Conservation (phyloP, 2,797 vertebrate species). For the Micrastur ruficollis region DNA sequence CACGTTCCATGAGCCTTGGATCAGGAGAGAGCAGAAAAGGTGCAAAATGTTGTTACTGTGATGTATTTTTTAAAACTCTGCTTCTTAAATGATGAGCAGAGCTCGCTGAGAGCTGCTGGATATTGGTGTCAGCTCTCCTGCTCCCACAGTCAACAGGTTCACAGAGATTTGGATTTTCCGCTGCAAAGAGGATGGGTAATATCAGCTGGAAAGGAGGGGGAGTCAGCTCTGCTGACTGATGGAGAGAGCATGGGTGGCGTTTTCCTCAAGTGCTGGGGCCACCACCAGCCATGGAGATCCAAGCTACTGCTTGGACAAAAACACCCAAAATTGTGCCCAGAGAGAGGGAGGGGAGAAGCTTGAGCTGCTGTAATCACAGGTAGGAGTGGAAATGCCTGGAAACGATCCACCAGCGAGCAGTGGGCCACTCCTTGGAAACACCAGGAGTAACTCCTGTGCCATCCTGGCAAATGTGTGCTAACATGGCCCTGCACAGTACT, state of each 20-base stretch:
- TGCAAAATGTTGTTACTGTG: neutral
- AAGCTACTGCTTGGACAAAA: neutral
- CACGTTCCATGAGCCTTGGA: neutral
- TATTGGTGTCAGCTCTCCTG: neutral
- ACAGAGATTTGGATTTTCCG: neutral
- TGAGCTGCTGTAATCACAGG: conserved; percentile 1
- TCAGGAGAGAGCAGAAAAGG: neutral
- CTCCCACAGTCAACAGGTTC: neutral
- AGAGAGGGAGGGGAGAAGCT: neutral
- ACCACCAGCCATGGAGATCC: neutral
- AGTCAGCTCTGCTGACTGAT: neutral
- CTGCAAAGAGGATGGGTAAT: neutral
- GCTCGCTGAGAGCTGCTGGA: neutral
- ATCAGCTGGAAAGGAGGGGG: neutral
- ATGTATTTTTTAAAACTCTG: neutral
- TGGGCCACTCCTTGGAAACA: neutral
- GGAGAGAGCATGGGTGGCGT: fast-evolving
- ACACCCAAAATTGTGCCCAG: neutral
- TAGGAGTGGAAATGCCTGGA: conserved; percentile 15
- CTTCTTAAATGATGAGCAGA: neutral
- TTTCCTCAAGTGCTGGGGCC: neutral
- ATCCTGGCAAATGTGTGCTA: neutral
- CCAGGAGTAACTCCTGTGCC: neutral
- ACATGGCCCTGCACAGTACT: neutral
- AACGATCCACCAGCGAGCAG: neutral